Conservation (phyloP, 1,140 invertebrate species). For the Lepidotrigona ventralis region DNA sequence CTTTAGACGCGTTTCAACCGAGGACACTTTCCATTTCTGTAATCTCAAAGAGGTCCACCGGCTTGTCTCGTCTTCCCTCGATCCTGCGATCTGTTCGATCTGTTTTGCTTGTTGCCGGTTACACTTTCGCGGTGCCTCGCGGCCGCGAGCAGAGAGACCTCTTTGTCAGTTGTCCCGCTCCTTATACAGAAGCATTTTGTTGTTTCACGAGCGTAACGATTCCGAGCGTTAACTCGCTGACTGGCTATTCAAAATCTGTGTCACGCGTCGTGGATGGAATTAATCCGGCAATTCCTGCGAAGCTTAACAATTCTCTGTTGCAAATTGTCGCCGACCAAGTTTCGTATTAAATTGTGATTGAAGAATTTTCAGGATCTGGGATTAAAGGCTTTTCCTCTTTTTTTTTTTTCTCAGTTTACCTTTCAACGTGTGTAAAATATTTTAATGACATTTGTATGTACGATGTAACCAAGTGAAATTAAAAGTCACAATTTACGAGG, state of each 20-base stretch:
- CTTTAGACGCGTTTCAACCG: constrained; percentile 45
- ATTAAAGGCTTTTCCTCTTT: no score
- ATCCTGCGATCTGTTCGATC: constrained; percentile 11
- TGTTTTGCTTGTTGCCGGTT: constrained; percentile 30
- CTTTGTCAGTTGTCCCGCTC: not conserved
- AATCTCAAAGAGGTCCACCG: constrained; percentile 62
- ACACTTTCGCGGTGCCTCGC: constrained; percentile 2
- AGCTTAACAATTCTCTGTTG: no score
- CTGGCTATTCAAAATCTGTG: constrained; percentile 5
- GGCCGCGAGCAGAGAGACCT: constrained; percentile 2
- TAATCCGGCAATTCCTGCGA: no score
- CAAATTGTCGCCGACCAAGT: no score
- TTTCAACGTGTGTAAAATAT: no score
- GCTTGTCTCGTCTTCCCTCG: constrained; percentile 8
- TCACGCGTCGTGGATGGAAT: not conserved
- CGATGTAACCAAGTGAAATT: no score
- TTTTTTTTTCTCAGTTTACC: no score
- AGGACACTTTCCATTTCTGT: constrained; percentile 67
- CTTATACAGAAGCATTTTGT: constrained; percentile 37
- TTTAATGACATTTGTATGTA: no score
- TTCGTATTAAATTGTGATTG: no score
- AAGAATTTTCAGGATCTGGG: no score
- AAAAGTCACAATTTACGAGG: no score
- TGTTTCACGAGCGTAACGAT: not conserved
- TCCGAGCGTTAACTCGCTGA: not conserved